Conservation (phyloP, 2,888 invertebrate genomes). For the Busseola fusca region DNA sequence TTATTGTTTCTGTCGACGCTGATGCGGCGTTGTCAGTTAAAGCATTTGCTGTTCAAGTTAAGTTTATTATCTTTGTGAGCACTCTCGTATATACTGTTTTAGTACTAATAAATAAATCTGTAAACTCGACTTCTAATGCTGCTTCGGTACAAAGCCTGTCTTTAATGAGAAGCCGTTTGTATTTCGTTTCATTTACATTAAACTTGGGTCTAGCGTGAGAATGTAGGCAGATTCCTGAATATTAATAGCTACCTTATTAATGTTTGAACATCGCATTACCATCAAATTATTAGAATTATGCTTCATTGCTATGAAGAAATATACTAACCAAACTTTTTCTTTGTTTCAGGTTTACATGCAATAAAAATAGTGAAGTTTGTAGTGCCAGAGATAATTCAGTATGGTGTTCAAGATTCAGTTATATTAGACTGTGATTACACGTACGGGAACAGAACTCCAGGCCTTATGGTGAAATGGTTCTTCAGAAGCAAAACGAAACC, state of each 20-base stretch:
- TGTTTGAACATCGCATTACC: conserved; percentile 40
- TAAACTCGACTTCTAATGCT: conserved; percentile 35
- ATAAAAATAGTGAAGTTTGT: conserved; percentile 90
- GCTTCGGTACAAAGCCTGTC: conserved; percentile 21
- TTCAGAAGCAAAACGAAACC: conserved; percentile 90
- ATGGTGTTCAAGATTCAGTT: conserved; percentile 89
- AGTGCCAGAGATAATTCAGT: conserved; percentile 90
- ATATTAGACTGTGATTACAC: conserved; percentile 93
- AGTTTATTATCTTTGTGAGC: conserved; percentile 39
- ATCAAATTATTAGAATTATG: conserved; percentile 43
- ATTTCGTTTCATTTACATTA: conserved; percentile 40
- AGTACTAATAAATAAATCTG: conserved; percentile 51
- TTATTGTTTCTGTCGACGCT: conserved; percentile 72
- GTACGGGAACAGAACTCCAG: conserved; percentile 90
- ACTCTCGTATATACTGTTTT: conserved; percentile 43
- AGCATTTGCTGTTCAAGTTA: conserved; percentile 53
- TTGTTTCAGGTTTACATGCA: conserved; percentile 88
- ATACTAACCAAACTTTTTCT: conserved; percentile 46
- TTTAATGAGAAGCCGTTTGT: conserved; percentile 46
- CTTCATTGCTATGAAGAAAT: conserved; percentile 35
- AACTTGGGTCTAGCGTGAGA: conserved; percentile 40
- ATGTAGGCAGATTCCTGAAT: conserved; percentile 51
- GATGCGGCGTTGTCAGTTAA: conserved; percentile 72
- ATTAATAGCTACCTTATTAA: conserved; percentile 49
- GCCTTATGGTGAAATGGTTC: conserved; percentile 94